These are phyloP conservation scores for Temnothorax nylanderi DNA, from an alignment of 1,140 invertebrate species.

Conservation along the genomic window DNA sequence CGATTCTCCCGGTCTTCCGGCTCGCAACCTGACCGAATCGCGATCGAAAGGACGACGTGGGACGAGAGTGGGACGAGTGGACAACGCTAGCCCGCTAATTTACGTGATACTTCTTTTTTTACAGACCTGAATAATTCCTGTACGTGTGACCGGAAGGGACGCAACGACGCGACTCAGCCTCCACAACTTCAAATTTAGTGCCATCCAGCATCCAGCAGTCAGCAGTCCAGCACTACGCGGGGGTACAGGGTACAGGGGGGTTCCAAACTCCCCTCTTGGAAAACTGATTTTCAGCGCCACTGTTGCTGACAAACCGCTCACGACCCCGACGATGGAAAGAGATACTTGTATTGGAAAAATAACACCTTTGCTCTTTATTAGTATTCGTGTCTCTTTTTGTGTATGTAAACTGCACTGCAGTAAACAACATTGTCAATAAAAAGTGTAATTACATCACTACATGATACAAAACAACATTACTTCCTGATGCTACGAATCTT, in stretches of 20 bases:
- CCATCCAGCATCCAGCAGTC: neutral
- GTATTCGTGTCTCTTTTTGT: neutral
- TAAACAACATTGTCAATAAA: neutral
- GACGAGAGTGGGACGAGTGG: neutral
- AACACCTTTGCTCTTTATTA: neutral
- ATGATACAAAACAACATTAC: neutral
- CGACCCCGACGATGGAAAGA: neutral
- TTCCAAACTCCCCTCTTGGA: neutral
- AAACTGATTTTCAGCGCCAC: neutral
- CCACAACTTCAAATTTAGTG: slow-evolving; percentile 44
- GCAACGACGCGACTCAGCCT: neutral
- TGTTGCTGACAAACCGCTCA: neutral
- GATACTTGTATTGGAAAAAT: neutral
- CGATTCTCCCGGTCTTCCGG: neutral
- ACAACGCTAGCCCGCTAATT: neutral
- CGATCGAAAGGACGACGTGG: neutral
- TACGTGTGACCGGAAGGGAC: neutral
- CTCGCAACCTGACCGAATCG: neutral
- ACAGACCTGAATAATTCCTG: slow-evolving; percentile 12
- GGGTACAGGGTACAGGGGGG: neutral
- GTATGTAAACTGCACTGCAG: neutral
- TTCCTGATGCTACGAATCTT: neutral
- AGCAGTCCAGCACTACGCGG: too few species aligned
- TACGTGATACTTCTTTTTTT: neutral
- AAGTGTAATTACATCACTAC: neutral